Evolutionary conservation across 2,113 vertebrate species (phyloP).

Genomic region (Seriola rivoliana): DNA sequence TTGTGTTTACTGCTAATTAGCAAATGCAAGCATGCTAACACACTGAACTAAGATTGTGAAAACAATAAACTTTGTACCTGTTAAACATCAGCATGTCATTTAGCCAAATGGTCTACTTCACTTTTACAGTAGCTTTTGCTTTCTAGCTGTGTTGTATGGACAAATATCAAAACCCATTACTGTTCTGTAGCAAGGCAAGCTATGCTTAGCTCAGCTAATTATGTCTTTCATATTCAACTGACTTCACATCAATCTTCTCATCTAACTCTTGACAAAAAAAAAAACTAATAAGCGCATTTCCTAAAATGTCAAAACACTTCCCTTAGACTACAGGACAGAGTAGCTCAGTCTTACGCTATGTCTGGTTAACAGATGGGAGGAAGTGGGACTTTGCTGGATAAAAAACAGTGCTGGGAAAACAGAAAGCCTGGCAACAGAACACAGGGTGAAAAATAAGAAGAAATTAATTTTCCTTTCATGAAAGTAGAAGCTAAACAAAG

Average conservation of each 20-base stretch:
- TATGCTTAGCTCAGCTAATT: not conserved
- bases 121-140: not conserved
- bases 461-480: slow-evolving; percentile 5
- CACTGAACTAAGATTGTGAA: too few species aligned
- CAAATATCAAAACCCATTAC: too few species aligned
- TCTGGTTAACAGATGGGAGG: slow-evolving; percentile 55
- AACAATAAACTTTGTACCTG: too few species aligned
- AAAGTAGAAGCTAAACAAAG: slow-evolving; percentile 24
- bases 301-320: not conserved
- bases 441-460: slow-evolving; percentile 6
- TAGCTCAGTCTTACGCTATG: not conserved
- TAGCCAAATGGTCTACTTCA: too few species aligned
- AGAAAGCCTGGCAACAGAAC: slow-evolving; percentile 23
- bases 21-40: too few species aligned
- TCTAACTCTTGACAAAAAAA: not conserved
- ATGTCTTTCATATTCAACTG: not conserved
- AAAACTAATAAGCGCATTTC: not conserved
- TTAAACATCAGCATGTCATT: too few species aligned
- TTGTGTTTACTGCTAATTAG: too few species aligned
- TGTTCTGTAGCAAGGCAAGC: too few species aligned
- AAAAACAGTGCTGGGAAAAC: not conserved
- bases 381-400: slow-evolving; percentile 15
- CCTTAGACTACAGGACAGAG: slow-evolving; percentile 10
- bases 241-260: not conserved
- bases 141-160: too few species aligned